Evolutionary conservation across 2,113 vertebrate species (phyloP), one percentile per base, ranked within the genome.

Genomic region (Progne subis): DNA sequence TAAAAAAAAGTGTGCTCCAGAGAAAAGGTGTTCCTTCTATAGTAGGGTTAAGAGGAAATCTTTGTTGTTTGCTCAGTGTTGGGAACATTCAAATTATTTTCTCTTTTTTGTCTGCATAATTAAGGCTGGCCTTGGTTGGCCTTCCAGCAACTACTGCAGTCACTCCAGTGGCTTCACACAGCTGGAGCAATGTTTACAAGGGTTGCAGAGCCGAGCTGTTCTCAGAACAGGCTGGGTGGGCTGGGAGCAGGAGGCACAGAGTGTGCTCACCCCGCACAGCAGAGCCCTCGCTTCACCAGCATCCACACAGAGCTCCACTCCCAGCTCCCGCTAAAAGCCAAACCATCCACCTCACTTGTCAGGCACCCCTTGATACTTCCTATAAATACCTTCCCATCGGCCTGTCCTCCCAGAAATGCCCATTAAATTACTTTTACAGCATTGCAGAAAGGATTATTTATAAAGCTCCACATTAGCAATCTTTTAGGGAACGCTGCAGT

Each of bases 141-240:
- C 75, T 91, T 92, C 70, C 87, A 95, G 87, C 78, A 89, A 53
- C 53, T 65, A 3, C 86, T 34, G 84, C 8, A 94, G 92, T 41
- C 37, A 6, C 39, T 82, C 4, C 47, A 16, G 34, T 53, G 87
- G 59, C 72, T 72, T 74, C 68, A 23, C 75, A 11, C 87, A 93
- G 95, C 93, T 92, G 94, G 93, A 88, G 82, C 79, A 31, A 15
- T 83, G 79, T 91, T 96, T 88, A 59, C 93, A 59, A 7, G 17
- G 49, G 70, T 0, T 17, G 61, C 52, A 44, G 63, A 60, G 67
- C 57, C 1, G 46, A 74, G 81, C 67, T 17, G 69, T 80, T 77
- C 93, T 92, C 87, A 81, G 94, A 91, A 82, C 84, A 29, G 31
- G 93, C 34, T 92, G 95, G 92, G 94, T 93, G 94, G 93, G 93